Evolutionary conservation across 2,888 invertebrate genomes (phyloP), one percentile per base, ranked within the genome.

Genomic region (Yponomeuta evonymella): DNA sequence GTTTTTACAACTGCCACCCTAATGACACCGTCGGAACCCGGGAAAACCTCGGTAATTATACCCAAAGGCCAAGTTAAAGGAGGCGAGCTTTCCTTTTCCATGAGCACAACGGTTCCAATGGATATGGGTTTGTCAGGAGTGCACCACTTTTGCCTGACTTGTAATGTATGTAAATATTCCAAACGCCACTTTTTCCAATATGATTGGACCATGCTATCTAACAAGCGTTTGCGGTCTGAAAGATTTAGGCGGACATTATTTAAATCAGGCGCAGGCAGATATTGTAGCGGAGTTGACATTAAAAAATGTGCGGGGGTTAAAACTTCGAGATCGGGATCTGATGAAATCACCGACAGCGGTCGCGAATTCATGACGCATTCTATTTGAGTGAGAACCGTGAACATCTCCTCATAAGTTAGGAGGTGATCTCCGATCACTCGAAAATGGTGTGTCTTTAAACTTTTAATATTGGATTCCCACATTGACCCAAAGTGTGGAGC

Each of bases 11-110:
- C 48, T 2, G 69, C 74, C 12, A 74, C 72, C 29, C 74, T 36
- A n/a, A 30, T 36, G 6, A 74, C 68, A 10, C 73, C 71, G 58
- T 72, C 72, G 1, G 12, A n/a, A 1, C 74, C 74, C 23, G 73
- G 74, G 48, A 48, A 64, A n/a, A 70, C 65, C 23, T 33, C 64
- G 11, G 11, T 29, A 3, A 67, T 63, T 8, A 43, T 65, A 2
- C 71, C 71, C n/a, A 72, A 29, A 23, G 51, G 48, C 72, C 72
- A 72, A n/a, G 29, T 9, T 8, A 70, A 48, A 11, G 71, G 73
- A 6, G 71, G 63, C 11, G 33, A 2, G 64, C 70, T 70, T n/a
- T 71, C 70, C 12, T 71, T 12, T 12, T 12, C 11, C n/a, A 73
- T n/a, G 12, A 70, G 8, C 4, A 73, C 73, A 1, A 71, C 65